Conservation (phyloP, 2,113 vertebrate genomes). For the Petrocephalus zakoni region DNA sequence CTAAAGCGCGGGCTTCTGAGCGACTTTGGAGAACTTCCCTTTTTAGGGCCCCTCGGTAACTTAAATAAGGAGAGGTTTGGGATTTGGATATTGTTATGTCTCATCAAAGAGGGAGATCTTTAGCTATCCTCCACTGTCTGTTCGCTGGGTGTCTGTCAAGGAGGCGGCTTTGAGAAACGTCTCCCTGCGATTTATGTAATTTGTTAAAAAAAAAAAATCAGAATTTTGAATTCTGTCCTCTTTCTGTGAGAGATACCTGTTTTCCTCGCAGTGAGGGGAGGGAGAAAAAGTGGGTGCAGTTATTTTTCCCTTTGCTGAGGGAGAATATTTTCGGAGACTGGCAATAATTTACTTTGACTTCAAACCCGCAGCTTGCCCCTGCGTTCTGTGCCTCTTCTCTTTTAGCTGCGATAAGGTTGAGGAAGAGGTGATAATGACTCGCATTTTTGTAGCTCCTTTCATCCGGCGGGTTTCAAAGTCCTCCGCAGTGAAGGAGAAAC, state of each 20-base stretch:
- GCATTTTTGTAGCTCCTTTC: not conserved
- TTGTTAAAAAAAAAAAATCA: constrained; percentile 43
- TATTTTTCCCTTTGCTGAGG: constrained; percentile 24
- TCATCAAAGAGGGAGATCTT: constrained; percentile 67
- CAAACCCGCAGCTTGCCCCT: constrained; percentile 7
- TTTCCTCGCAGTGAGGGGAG: constrained; percentile 19
- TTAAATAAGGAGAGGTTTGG: constrained; percentile 67
- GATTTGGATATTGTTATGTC: constrained; percentile 72
- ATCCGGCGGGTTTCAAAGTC: not conserved
- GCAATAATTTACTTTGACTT: constrained; percentile 16
- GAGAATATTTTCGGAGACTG: constrained; percentile 15
- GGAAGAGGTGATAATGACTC: constrained; percentile 18
- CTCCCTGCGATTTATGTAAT: constrained; percentile 59
- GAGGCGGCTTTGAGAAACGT: constrained; percentile 55
- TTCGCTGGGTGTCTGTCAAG: constrained; percentile 62
- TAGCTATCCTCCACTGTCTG: constrained; percentile 53
- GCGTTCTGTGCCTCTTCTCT: not conserved
- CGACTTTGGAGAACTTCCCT: constrained; percentile 68
- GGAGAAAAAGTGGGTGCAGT: constrained; percentile 3
- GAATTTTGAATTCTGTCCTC: constrained; percentile 32
- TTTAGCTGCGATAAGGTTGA: constrained; percentile 6
- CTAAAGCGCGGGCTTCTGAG: constrained; percentile 66
- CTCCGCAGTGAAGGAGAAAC: not conserved
- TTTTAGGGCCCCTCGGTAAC: constrained; percentile 64
- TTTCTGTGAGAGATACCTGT: constrained; percentile 33